Percentiles rank a stretch among this genome's conserved stretches.
These are phyloP conservation scores for Heliconius melpomene DNA, from an alignment of 1,140 invertebrate species.

Conservation along the genomic window DNA sequence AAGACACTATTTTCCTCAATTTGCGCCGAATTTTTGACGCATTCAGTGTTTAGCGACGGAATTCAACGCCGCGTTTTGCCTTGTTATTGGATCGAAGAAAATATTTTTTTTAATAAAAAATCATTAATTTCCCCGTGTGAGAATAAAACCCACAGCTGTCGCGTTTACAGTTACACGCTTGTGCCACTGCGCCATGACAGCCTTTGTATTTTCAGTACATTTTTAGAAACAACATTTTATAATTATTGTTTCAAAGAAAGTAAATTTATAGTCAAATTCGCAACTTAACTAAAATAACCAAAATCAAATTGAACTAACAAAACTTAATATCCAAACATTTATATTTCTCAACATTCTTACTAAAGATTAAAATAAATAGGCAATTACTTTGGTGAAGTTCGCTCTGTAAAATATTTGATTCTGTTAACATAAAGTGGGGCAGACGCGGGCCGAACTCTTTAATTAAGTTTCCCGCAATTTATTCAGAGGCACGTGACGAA, in stretches of 20 bases:
- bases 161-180: too few relatives aligned
- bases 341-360: conserved; percentile 4
- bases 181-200: too few relatives aligned
- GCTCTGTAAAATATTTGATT: conserved; percentile 33
- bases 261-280: not conserved
- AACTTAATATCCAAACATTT: not conserved
- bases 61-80: too few relatives aligned
- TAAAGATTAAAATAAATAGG: conserved; percentile 28
- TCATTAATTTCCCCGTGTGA: rapidly evolving
- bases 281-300: not conserved
- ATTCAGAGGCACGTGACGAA: conserved; percentile 61
- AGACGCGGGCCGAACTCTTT: conserved; percentile 43
- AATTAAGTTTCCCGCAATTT: conserved; percentile 67
- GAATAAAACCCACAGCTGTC: too few relatives aligned
- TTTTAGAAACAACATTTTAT: too few relatives aligned
- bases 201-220: too few relatives aligned
- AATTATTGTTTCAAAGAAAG: not conserved
- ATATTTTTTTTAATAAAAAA: too few relatives aligned
- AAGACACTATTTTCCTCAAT: too few relatives aligned
- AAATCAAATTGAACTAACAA: not conserved
- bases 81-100: too few relatives aligned
- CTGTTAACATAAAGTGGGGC: conserved; percentile 25
- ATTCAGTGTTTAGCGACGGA: too few relatives aligned
- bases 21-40: too few relatives aligned
- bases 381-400: conserved; percentile 19